Evolutionary conservation across 2,113 vertebrate genomes (phyloP).

Genomic region (Pluvialis apricaria): DNA sequence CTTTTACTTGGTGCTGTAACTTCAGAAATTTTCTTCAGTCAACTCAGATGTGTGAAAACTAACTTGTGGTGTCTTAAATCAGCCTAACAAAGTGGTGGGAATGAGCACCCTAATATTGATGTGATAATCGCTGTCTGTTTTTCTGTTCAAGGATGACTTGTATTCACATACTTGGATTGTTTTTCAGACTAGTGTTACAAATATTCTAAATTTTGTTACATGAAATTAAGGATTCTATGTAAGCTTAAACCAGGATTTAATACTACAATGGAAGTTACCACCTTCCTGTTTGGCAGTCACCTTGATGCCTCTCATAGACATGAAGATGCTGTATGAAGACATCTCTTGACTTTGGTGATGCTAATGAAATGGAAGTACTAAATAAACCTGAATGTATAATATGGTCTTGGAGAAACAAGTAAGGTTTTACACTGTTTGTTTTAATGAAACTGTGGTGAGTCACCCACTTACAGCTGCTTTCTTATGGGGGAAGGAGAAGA

Average conservation of each 20-base stretch:
- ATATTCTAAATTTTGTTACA: not conserved
- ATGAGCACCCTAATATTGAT: fast-evolving
- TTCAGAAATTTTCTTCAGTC: not conserved
- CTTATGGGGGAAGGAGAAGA: not conserved
- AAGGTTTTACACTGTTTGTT: not conserved
- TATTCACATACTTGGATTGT: not conserved
- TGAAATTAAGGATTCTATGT: not conserved
- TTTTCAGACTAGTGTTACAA: not conserved
- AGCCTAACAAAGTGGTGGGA: not conserved
- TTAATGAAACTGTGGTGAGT: not conserved
- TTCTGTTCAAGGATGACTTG: not conserved
- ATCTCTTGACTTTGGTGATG: not conserved
- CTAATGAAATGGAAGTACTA: not conserved
- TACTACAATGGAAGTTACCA: not conserved
- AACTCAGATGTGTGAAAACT: not conserved
- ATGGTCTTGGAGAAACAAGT: not conserved
- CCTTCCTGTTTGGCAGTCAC: not conserved
- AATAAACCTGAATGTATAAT: not conserved
- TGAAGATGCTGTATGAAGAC: not conserved
- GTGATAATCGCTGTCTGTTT: not conserved
- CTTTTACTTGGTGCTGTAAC: not conserved
- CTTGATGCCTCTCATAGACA: not conserved
- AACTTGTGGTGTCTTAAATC: not conserved
- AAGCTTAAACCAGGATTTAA: not conserved
- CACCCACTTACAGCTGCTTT: not conserved